Evolutionary conservation across 2,113 vertebrate species (phyloP), one percentile per base, ranked within the genome.

Genomic region (Struthio camelus): DNA sequence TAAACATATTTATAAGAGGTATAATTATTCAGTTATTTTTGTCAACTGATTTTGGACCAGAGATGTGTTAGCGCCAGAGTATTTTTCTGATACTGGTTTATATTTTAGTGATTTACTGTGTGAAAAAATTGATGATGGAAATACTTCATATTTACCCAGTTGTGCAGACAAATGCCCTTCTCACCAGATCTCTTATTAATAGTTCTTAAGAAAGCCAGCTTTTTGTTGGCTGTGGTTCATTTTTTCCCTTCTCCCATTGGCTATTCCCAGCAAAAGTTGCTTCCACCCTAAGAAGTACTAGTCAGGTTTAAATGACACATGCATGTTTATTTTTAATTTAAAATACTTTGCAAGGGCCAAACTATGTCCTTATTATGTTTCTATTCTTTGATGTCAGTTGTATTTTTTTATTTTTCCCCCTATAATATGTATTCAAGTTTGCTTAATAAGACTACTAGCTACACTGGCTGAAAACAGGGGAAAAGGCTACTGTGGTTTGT

Each of bases 1-100:
- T 89, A 78, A 93, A 84, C 50, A 38, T 56, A 82, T 80, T 96
- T 93, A 38, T 92, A 82, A 85, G 44, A 94, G 27, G 58, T 44
- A 96, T 78, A 95, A 84, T 91, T 94, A 87, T 54, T 64, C 71
- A 88, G 79, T 70, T 93, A 76, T 72, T 94, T 96, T 97, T 97
- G 80, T 79, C 71, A 73, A 90, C 87, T 85, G 62, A 86, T 91
- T 97, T 96, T 96, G 85, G 78, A 96, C n/a, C 54, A 30, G 54
- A 61, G 42, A 34, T 85, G 16, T 91, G 73, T 94, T 97, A 85
- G 70, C 92, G 89, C 34, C 2, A 6, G 44, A 92, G 9, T 81
- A 62, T 67, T 94, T 97, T 97, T 89, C 85, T 90, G 81, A 92
- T 93, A 87, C 22, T 87, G 19, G n/a, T 95, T 79, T 80, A 58